Conservation (phyloP, 2,888 invertebrate genomes). For the Auanema sp. region DNA sequence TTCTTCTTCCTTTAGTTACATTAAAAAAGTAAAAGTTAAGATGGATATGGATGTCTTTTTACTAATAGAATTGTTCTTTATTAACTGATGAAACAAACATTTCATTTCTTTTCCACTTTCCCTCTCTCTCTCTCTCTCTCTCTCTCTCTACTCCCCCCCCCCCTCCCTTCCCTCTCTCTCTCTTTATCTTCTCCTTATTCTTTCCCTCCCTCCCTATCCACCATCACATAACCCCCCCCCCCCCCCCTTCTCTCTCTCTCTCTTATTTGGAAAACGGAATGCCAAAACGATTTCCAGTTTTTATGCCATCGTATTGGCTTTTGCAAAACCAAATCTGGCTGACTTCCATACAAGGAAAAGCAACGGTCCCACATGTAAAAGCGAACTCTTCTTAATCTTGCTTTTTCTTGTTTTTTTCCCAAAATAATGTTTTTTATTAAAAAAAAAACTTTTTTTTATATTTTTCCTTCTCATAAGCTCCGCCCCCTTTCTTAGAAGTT, state of each 20-base stretch:
- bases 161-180: neutral
- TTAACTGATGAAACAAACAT: no score
- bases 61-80: no score
- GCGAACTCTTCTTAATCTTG: neutral
- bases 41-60: no score
- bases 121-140: constrained; percentile 4
- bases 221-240: neutral
- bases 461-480: neutral
- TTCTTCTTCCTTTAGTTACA: no score
- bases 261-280: constrained; percentile 1
- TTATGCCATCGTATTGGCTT: neutral
- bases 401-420: constrained; percentile 6
- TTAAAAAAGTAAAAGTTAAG: no score
- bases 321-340: no score
- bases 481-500: no score
- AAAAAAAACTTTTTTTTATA: constrained; percentile 7
- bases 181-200: no score
- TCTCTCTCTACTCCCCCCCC: constrained; percentile 4
- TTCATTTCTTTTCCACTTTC: neutral
- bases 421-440: constrained; percentile 1
- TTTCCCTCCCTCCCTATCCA: no score
- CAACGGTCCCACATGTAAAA: neutral
- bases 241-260: neutral
- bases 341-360: no score
- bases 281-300: constrained; percentile 4